These are phyloP conservation scores for Sigmodon hispidus DNA, from an alignment of 2,113 vertebrate genomes.

Conservation along the genomic window DNA sequence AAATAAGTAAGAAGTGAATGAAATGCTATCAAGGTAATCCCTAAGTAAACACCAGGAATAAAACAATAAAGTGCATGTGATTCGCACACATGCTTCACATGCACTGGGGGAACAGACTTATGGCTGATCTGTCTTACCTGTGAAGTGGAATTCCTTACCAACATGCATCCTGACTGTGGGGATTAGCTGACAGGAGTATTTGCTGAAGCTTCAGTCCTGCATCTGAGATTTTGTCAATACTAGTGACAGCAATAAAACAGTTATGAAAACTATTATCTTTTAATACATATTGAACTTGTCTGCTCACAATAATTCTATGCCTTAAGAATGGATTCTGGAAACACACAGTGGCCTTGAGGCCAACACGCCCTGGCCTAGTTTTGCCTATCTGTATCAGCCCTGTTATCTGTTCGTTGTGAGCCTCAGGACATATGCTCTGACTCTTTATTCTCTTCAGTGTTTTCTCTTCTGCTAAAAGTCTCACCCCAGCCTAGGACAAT, in stretches of 20 bases:
- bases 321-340: not conserved
- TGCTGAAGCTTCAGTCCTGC: not conserved
- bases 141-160: not conserved
- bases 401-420: not conserved
- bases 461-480: not conserved
- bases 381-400: not conserved
- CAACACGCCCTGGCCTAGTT: not conserved
- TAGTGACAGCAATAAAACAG: not conserved
- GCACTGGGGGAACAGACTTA: not conserved
- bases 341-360: not conserved
- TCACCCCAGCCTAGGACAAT: not conserved
- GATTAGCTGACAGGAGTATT: not conserved
- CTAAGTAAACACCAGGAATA: not conserved
- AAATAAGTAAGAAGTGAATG: not conserved
- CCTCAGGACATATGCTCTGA: not conserved
- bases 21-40: not conserved
- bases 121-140: not conserved
- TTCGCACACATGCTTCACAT: not conserved
- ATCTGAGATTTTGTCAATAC: not conserved
- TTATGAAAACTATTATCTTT: not conserved
- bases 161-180: not conserved
- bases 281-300: conserved; percentile 7
- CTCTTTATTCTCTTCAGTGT: not conserved
- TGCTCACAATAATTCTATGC: not conserved
- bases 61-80: not conserved